These are phyloP conservation scores for Hipparchia sbordonii DNA, from an alignment of 2,888 invertebrate genomes.

Conservation along the genomic window DNA sequence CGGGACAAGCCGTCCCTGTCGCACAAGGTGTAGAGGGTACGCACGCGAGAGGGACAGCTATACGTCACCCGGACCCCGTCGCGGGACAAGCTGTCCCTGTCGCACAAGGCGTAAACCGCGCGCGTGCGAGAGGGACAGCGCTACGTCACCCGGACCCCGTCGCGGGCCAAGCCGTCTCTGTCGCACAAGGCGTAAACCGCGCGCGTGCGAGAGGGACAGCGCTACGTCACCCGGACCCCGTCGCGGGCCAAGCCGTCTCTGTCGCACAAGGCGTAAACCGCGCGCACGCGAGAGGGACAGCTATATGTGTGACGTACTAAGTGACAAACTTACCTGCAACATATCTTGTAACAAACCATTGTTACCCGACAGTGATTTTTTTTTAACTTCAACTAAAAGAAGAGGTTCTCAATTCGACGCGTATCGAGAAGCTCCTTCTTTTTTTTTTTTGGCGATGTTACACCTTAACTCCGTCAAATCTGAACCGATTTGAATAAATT, in stretches of 20 bases:
- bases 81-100: slow-evolving; percentile 44
- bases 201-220: neutral
- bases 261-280: slow-evolving; percentile 54
- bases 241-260: slow-evolving; percentile 42
- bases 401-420: too few species aligned
- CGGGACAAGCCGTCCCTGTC: slow-evolving; percentile 46
- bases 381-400: too few species aligned
- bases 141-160: neutral
- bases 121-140: neutral
- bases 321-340: too few species aligned
- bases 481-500: too few species aligned
- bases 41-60: neutral
- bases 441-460: too few species aligned
- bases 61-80: slow-evolving; percentile 36
- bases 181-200: too few species aligned
- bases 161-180: neutral
- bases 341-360: too few species aligned
- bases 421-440: too few species aligned
- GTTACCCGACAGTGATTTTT: too few species aligned
- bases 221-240: slow-evolving; percentile 35
- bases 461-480: too few species aligned
- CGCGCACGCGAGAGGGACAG: neutral
- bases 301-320: too few species aligned
- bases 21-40: slow-evolving; percentile 52
- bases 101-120: slow-evolving; percentile 52